Percentiles rank a stretch among this genome's conserved stretches.
These are phyloP conservation scores for Muscicapa comitata DNA, from an alignment of 2,797 vertebrate species.

Conservation along the genomic window DNA sequence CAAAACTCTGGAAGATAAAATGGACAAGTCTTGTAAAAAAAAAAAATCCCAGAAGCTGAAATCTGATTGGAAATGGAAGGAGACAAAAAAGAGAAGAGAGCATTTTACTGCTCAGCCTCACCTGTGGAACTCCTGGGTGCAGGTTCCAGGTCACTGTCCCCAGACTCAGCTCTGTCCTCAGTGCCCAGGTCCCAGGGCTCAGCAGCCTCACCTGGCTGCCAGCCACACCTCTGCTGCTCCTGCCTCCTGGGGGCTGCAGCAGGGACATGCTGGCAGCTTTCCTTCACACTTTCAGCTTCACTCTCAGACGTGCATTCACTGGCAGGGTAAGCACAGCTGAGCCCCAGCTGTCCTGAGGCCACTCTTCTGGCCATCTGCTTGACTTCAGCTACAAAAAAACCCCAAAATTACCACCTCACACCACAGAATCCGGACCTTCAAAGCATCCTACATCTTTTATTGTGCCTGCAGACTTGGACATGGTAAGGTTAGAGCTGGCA, in stretches of 20 bases:
- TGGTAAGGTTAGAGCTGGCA: background rate
- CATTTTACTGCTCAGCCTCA: background rate
- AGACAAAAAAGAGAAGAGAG: background rate
- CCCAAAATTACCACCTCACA: background rate
- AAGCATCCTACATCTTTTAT: accelerated
- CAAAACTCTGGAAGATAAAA: background rate
- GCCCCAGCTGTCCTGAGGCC: conserved; percentile 57
- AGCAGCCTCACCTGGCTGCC: background rate
- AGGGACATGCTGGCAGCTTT: background rate
- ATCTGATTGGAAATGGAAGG: background rate
- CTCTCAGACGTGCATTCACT: conserved; percentile 29
- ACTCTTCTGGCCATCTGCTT: conserved; percentile 70
- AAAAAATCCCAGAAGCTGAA: background rate
- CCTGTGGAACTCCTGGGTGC: background rate
- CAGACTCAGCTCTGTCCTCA: background rate
- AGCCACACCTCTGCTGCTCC: background rate
- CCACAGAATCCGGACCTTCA: background rate
- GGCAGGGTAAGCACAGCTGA: background rate
- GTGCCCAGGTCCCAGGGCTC: background rate
- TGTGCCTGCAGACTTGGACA: background rate
- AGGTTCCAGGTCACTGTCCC: conserved; percentile 1
- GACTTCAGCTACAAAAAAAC: conserved; percentile 64
- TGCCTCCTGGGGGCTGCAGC: background rate
- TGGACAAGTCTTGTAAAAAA: background rate
- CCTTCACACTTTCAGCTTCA: conserved; percentile 7